Base-by-base conservation (phyloP, 1,140 invertebrate species). In the Bilobella aurantiaca region DNA sequence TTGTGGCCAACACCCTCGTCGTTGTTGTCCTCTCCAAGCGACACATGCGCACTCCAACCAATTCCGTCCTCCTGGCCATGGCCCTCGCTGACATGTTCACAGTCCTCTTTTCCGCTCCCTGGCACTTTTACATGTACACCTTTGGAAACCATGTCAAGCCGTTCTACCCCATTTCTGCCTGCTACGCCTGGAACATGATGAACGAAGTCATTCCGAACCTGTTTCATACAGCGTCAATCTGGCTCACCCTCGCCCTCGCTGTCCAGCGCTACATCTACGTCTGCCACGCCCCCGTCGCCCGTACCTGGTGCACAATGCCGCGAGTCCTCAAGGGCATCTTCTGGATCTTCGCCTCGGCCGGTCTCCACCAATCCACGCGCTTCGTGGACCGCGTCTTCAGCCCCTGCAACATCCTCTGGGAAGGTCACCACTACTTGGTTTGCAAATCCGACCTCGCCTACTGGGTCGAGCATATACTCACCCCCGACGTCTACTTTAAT, bases 21-120 rank as follows among this genome's bases (percentile, higher is more conserved):
- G 83, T 84, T 1, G 58, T 69, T 12, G 70, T 86, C 12, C 76
- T 86, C 2, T 77, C 82, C 2, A 83, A 84, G 69, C 74, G 77
- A 29, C 82, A 86, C 67, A 85, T 87, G 82, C 74, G 82, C 37
- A 83, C 84, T 1, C 85, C 87, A 0, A 87, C 86, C 12, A 88
- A 88, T 75, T 77, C 81, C 1, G 82, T 88, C 76, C 61, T 88
- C 0, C 80, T 86, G 70, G 82, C 88, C 2, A 96, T 96, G 91
- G 93, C 93, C 0, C 81, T 96, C 0, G 90, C 89, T 66, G 93
- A 96, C 79, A 87, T 94, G 84, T 85, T 95, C 74, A 96, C 93
- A 0, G 85, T 95, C 70, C 80, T 93, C 21, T 88, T 91, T 75
- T 90, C 91, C 0, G 85, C 90, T 1, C 91, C 91, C 0, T 89